These are phyloP conservation scores for Caenorhabditis auriculariae DNA, from an alignment of 2,888 invertebrate species.

Conservation along the genomic window DNA sequence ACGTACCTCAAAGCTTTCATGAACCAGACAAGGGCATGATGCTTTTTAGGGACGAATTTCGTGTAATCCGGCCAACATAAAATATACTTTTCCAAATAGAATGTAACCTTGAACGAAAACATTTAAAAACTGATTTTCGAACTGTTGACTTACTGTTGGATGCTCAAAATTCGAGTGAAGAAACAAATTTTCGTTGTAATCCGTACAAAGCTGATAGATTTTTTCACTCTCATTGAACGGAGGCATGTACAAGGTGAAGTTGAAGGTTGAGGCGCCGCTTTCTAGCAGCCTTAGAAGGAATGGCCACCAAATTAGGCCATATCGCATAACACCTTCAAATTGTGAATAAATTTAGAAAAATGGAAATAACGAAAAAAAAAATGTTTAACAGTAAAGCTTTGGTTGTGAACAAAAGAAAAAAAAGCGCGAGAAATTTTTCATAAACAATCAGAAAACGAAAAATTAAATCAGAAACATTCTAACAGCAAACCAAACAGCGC, in stretches of 20 bases:
- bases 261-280: too few relatives aligned
- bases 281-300: too few relatives aligned
- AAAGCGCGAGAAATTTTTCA: too few relatives aligned
- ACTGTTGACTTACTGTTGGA: not conserved
- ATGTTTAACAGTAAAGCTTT: conserved; percentile 12
- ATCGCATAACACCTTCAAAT: too few relatives aligned
- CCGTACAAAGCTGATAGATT: conserved; percentile 40
- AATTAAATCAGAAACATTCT: too few relatives aligned
- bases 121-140: not conserved
- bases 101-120: conserved; percentile 28
- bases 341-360: conserved; percentile 3
- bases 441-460: too few relatives aligned
- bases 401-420: conserved; percentile 5
- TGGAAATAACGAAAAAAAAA: conserved; percentile 3
- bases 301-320: too few relatives aligned
- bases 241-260: too few relatives aligned
- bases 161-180: conserved; percentile 1
- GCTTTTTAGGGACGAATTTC: conserved; percentile 29
- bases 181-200: conserved; percentile 33
- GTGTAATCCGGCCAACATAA: conserved; percentile 35
- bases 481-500: too few relatives aligned
- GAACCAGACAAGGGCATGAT: conserved; percentile 40
- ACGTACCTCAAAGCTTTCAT: conserved; percentile 36
- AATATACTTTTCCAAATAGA: conserved; percentile 35
- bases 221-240: conserved; percentile 32